Conservation (phyloP, 2,113 vertebrate genomes). For the Sylvilagus bachmani region DNA sequence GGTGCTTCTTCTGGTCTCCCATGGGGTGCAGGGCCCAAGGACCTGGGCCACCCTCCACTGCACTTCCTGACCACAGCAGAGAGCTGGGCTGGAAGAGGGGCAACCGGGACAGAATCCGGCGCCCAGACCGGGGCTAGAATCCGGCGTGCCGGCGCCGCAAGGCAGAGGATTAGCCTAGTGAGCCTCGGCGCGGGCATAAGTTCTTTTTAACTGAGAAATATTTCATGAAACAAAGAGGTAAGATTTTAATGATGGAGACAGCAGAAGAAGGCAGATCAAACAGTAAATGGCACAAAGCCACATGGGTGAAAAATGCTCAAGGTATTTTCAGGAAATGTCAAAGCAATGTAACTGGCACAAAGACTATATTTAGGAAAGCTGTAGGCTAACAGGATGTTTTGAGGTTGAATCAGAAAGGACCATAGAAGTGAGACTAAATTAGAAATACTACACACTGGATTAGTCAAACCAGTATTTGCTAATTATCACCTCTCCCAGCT, state of each 20-base stretch:
- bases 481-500: not conserved
- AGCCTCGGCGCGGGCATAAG: no score
- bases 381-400: conserved; percentile 30
- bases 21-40: no score
- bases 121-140: no score
- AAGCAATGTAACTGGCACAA: conserved; percentile 26
- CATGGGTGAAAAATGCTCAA: conserved; percentile 13
- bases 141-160: no score
- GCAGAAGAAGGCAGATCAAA: conserved; percentile 49
- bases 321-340: conserved; percentile 46
- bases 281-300: conserved; percentile 34
- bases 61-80: no score
- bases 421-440: conserved; percentile 49
- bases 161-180: no score
- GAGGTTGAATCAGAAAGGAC: conserved; percentile 50
- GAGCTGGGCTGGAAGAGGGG: no score
- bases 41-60: no score
- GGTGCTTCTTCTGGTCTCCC: no score
- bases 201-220: conserved; percentile 49
- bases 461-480: not conserved
- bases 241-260: conserved; percentile 28
- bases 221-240: conserved; percentile 28
- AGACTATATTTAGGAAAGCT: conserved; percentile 47
- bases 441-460: conserved; percentile 32
- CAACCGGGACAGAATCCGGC: no score